Base-by-base conservation (phyloP, 1,140 invertebrate genomes). In the Nephila pilipes region DNA sequence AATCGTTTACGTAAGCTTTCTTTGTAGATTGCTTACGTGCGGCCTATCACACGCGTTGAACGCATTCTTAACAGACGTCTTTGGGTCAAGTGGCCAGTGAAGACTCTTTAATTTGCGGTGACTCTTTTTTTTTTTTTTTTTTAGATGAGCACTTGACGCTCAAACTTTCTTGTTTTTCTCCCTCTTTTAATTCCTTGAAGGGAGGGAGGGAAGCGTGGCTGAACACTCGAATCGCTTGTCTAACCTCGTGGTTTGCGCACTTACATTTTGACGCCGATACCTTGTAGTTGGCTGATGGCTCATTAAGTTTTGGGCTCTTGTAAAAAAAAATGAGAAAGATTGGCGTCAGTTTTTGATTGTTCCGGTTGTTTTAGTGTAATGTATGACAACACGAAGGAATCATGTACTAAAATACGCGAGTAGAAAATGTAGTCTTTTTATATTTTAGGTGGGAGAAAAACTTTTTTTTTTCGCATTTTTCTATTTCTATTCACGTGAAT, bases 1-100 rank as follows among this genome's bases (percentile, higher is more conserved):
- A 75, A 75, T 36, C 69, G 69, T 75, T 75, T 75, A 16, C 69
- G 69, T 75, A 75, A 75, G 69, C 69, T 75, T 18, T 69, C 65
- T 69, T 32, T 36, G 69, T 36, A 18, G 16, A 20, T 75, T 32
- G 69, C 29, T 69, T 36, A 75, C 69, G 69, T 75, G 69, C 69
- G 29, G 69, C 29, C 29, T 29, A 36, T 75, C 69, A 69, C 29
- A 75, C 69, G 29, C 69, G 29, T 18, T 75, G 69, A 29, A 29
- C 69, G 69, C 25, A 75, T 75, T 75, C 69, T 36, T 36, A 75
- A 16, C 58, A 60, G 29, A 32, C 25, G 69, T 75, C 69, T 75
- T 75, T 75, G 18, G 69, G 65, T 69, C 65, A 69, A 69, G 65
- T 69, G 65, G 65, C 14, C 65, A 32, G 14, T 5, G 29, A 75